Evolutionary conservation across 2,797 vertebrate genomes (phyloP), one percentile per base, ranked within the genome.

Genomic region (Melanogrammus aeglefinus): DNA sequence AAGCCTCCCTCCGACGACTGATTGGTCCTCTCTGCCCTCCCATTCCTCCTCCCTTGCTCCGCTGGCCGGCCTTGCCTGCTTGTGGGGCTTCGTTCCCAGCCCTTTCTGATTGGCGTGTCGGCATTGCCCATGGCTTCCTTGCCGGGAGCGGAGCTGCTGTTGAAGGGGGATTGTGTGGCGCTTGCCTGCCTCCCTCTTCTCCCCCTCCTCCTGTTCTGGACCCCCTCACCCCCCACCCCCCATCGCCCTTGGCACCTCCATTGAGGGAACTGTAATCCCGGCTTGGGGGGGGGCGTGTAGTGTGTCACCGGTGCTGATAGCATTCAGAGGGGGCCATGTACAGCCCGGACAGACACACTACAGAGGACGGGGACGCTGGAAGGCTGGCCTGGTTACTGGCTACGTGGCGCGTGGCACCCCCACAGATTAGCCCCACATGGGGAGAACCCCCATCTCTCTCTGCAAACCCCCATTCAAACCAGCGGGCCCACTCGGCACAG

Each of bases 261-360:
- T 91, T 93, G 89, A 91, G 90, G 86, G 84, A 84, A 80, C 87
- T 86, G 88, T 94, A 94, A 94, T 95, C 92, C 84, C 81, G 86
- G 89, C 93, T 93, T 86, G 90, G 87, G 92, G 63, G 24, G 63
- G 24, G 24, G 63, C 10, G n/a, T 78, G 91, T 90, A 84, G 86
- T 78, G 90, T 92, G 93, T 90, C 91, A 87, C 89, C 86, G 91
- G 89, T 92, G 89, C 92, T 91, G 93, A 94, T 94, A 94, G 92
- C 92, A 93, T 94, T 94, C 91, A 93, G 83, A 77, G 78, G 47
- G 47, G 85, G 84, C 87, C 88, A 83, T 91, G 92, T 91, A 88
- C 85, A 79, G 78, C 88, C 87, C 88, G 12, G 87, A 81, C 90
- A 88, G 88, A 89, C 88, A 84, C 83, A 90, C 88, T 87, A 90